Evolutionary conservation across 2,113 vertebrate species (phyloP).

Genomic region (Cephalopterus ornatus): DNA sequence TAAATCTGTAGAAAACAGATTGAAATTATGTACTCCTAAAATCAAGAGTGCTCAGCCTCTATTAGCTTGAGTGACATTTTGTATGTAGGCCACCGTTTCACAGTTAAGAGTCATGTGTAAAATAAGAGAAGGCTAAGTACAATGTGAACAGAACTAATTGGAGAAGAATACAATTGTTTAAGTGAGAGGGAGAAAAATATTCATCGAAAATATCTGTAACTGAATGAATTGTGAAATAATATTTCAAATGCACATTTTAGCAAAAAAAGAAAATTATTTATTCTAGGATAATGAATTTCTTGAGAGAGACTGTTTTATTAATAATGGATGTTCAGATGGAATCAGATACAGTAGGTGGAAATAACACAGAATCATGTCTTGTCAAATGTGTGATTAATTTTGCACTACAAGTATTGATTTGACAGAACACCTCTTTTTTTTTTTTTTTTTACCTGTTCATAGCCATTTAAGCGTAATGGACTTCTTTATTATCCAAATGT

Average conservation of each 20-base stretch:
- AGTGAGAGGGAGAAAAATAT: not conserved
- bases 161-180: not conserved
- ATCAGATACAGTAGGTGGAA: constrained; percentile 35
- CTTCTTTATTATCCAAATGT: constrained; percentile 58
- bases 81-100: constrained; percentile 19
- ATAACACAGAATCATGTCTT: constrained; percentile 55
- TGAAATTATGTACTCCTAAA: not conserved
- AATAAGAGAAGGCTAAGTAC: not conserved
- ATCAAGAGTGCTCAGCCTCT: not conserved
- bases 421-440: constrained; percentile 33
- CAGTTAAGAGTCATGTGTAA: not conserved
- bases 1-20: not conserved
- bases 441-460: constrained; percentile 51
- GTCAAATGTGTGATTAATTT: constrained; percentile 53
- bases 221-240: not conserved
- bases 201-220: not conserved
- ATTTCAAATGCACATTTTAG: not conserved
- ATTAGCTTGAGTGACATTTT: not conserved
- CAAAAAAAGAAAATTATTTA: constrained; percentile 20
- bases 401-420: constrained; percentile 51
- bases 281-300: constrained; percentile 24
- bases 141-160: not conserved
- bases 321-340: constrained; percentile 26
- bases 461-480: constrained; percentile 23
- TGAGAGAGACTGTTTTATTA: constrained; percentile 19